Evolutionary conservation across 1,140 invertebrate genomes (phyloP), one percentile per base, ranked within the genome.

Genomic region (Drosophila sp.): DNA sequence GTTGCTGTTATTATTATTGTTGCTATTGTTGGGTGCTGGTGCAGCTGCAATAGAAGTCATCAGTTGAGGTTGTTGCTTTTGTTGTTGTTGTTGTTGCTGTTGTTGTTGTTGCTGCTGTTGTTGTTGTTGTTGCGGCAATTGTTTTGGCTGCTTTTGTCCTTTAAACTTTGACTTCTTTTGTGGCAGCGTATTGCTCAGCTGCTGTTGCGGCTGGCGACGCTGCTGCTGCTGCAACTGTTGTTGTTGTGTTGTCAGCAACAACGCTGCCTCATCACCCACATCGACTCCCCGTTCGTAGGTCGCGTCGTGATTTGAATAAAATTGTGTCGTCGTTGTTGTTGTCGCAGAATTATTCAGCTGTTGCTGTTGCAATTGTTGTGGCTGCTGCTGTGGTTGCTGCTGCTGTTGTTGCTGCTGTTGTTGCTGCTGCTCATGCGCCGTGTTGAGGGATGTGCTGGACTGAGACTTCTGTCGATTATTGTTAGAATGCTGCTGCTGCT

Each of bases 401-500:
- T 78, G 76, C 6, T 76, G 77, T 7, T 78, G 77, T 3, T 70
- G 77, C 1, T 77, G 79, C 1, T 63, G 65, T 7, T 66, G 81
- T 5, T 62, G 75, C 14, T 64, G 80, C 34, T 89, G 74, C 69
- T 90, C 89, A 70, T 90, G 80, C 56, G 78, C 87, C 18, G 89
- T 90, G 57, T 91, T 91, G 2, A 91, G 56, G 14, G 90, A 91
- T 62, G 79, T 90, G 46, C 81, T 91, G 7, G 90, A 91, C 40
- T 91, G 90, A 7, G 90, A 90, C 72, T 91, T 91, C 45, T 90
- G 82, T 11, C 89, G 89, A 72, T 90, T 91, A 50, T 90, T 91
- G 56, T 83, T 87, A 41, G 84, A 89, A 41, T 76, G 71, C 38
- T 84, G 79, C 67, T 86, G 80, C 51, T 86, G 77, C 11, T 83